Conservation (phyloP, 2,113 vertebrate species). For the Psephotus haematonotus region DNA sequence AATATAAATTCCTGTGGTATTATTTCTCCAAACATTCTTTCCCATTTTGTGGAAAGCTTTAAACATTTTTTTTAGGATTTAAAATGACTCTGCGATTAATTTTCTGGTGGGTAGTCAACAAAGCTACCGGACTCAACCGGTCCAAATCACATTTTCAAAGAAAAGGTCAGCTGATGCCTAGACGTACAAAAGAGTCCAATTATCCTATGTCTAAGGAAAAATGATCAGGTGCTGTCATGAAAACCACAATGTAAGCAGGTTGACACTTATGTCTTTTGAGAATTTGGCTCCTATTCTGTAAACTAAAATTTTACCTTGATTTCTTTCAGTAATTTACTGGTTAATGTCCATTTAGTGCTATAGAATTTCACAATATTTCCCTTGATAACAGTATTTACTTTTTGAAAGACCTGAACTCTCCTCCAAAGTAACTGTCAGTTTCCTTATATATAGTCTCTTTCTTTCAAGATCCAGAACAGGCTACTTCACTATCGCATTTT, state of each 20-base stretch:
- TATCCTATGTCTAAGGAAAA: not conserved
- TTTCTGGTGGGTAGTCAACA: rapidly evolving
- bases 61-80: not conserved
- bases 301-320: not conserved
- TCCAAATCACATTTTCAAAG: not conserved
- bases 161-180: not conserved
- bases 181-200: not conserved
- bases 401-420: not conserved
- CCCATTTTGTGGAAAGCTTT: not conserved
- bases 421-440: not conserved
- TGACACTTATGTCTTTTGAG: not conserved
- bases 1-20: not conserved
- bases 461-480: not conserved
- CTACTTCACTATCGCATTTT: not conserved
- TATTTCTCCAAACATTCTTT: not conserved
- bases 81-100: not conserved
- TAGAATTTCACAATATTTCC: not conserved
- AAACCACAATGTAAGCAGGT: not conserved
- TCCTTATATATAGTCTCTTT: not conserved
- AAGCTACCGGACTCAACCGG: not conserved
- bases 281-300: not conserved
- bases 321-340: not conserved
- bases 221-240: not conserved
- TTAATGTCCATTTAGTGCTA: not conserved
- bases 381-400: not conserved